Evolutionary conservation across 2,113 vertebrate genomes (phyloP).

Genomic region (Australoheros scitulus): DNA sequence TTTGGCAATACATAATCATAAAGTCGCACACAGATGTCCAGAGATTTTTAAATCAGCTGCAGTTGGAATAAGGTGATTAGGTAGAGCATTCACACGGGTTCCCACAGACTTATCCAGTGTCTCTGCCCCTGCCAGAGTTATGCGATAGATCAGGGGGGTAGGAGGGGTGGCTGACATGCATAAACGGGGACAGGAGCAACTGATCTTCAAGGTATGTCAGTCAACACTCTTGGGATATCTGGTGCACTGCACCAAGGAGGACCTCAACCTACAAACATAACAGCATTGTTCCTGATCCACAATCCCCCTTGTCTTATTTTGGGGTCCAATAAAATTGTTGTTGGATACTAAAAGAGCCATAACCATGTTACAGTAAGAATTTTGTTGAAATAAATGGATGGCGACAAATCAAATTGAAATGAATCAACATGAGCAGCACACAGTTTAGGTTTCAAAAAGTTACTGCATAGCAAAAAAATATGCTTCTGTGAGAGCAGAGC

Average conservation of each 20-base stretch:
- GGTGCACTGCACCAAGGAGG: slow-evolving; percentile 49
- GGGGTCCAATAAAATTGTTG: slow-evolving; percentile 29
- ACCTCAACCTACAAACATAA: slow-evolving; percentile 61
- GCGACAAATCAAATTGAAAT: not conserved
- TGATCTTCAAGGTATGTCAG: slow-evolving; percentile 73
- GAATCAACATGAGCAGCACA: not conserved
- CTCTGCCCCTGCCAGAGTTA: slow-evolving; percentile 70
- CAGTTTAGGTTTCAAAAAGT: slow-evolving; percentile 6
- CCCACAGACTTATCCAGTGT: slow-evolving; percentile 77
- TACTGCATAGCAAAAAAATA: not conserved
- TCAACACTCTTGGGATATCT: slow-evolving; percentile 61
- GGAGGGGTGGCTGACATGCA: slow-evolving; percentile 59
- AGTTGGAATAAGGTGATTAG: slow-evolving; percentile 20
- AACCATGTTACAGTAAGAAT: slow-evolving; percentile 7
- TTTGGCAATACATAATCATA: not conserved
- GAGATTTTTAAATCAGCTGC: slow-evolving; percentile 25
- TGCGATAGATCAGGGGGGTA: slow-evolving; percentile 59
- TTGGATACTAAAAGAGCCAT: slow-evolving; percentile 30
- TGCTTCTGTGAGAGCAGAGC: not conserved
- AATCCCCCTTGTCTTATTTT: slow-evolving; percentile 41
- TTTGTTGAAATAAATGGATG: slow-evolving; percentile 22
- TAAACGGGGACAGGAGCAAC: slow-evolving; percentile 62
- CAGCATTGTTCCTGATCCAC: slow-evolving; percentile 50
- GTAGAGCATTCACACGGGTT: slow-evolving; percentile 55
- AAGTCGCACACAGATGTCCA: not conserved